Evolutionary conservation across 2,797 vertebrate genomes (phyloP).

Genomic region (Gambusia yucatana): DNA sequence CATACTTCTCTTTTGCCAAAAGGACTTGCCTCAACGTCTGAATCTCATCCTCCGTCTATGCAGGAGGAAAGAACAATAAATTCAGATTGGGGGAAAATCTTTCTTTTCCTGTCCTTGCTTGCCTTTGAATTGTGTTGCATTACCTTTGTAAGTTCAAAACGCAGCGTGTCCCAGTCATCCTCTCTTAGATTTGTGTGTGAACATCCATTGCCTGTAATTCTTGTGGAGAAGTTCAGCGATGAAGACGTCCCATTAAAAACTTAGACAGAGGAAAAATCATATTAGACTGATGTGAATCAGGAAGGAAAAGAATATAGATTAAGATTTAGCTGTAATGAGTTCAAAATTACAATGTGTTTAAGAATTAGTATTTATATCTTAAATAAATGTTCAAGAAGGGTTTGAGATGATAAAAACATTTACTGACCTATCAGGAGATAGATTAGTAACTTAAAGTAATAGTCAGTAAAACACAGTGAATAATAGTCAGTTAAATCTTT

Average conservation of each 20-base stretch:
- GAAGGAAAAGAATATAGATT: background rate
- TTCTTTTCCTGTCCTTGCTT: background rate
- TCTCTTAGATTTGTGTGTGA: constrained; percentile 82
- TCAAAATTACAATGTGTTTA: background rate
- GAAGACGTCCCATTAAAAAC: constrained; percentile 82
- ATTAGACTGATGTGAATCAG: background rate
- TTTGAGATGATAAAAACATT: background rate
- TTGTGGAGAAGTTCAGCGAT: constrained; percentile 80
- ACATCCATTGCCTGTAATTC: constrained; percentile 61
- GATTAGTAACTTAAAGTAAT: background rate
- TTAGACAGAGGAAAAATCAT: constrained; percentile 50
- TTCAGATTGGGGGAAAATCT: background rate
- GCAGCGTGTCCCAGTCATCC: constrained; percentile 86
- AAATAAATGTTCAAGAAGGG: background rate
- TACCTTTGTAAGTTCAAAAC: constrained; percentile 89
- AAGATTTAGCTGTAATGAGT: background rate
- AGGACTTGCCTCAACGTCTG: constrained; percentile 91
- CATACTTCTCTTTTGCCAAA: constrained; percentile 90
- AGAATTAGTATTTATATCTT: background rate
- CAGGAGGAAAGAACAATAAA: constrained; percentile 4
- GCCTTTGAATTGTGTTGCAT: background rate
- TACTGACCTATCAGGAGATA: background rate
- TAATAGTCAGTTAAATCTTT: too few relatives aligned
- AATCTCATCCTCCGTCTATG: constrained; percentile 95
- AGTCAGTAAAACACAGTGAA: background rate